Evolutionary conservation across 2,797 vertebrate species (phyloP), one percentile per base, ranked within the genome.

Genomic region (Labroides dimidiatus): DNA sequence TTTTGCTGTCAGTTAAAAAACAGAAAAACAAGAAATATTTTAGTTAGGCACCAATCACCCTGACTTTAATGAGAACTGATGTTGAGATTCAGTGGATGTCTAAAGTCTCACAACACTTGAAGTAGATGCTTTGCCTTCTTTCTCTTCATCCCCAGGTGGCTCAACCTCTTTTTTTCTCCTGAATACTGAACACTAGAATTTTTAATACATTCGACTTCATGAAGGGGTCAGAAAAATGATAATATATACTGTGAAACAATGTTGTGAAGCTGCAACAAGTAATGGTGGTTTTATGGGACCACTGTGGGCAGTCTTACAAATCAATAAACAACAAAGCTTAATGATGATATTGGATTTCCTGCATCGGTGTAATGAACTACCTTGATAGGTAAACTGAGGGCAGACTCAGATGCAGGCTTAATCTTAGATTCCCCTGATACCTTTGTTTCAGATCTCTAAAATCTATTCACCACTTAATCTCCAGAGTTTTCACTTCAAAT

Each of bases 51-150:
- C 37, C 59, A 67, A 41, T 90, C 69, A 60, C n/a, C 1, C 16
- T 59, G 77, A 65, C 64, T 75, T 68, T 82, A 88, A 84, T 76
- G 66, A 86, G 70, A 4, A 30, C 64, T 67, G 82, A 70, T 76
- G 65, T 27, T 53, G 41, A 52, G 60, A 78, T 65, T 21, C 50
- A 30, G 61, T 77, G 51, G 59, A 68, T 74, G 70, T 72, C 69
- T 81, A 11, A 71, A 72, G 43, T 74, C 72, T 76, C 39, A 10
- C 11, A 70, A 58, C 43, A 54, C 79, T 39, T 75, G 66, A 53
- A 53, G 53, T 16, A 37, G 66, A 62, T 24, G 20, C 69, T 63
- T 64, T 59, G 41, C 45, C 63, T 53, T 75, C 16, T 60, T 45
- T 78, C 54, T 52, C 33, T 36, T 45, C 27, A 13, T 72, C 37